Conservation (phyloP, 2,888 invertebrate species). For the Stramonita haemastoma region DNA sequence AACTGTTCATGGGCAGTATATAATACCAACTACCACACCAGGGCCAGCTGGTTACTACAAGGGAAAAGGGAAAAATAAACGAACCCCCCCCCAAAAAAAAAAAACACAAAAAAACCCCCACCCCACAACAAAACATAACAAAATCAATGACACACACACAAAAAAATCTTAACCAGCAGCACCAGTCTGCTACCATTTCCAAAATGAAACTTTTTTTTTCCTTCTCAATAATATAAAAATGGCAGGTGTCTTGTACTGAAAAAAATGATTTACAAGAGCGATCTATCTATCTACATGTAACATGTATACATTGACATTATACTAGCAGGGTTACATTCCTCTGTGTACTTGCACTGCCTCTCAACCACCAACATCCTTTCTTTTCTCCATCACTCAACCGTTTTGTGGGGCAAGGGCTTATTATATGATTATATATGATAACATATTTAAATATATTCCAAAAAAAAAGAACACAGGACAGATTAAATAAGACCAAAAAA, state of each 20-base stretch:
- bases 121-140: no score
- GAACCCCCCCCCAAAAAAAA: background rate
- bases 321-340: background rate
- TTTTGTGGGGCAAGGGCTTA: constrained; percentile 14
- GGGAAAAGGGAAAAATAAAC: background rate
- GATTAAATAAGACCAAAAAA: no score
- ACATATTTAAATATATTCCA: no score
- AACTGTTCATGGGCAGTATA: constrained; percentile 2
- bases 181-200: constrained; percentile 18
- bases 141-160: no score
- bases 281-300: background rate
- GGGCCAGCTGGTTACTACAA: constrained; percentile 26
- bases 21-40: constrained; percentile 27
- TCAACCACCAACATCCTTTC: constrained; percentile 9
- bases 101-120: no score
- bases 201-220: background rate
- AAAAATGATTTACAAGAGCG: background rate
- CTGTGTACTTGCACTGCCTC: background rate
- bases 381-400: no score
- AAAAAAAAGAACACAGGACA: no score
- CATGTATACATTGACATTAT: background rate
- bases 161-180: background rate
- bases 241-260: background rate
- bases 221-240: no score
- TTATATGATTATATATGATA: no score